Conservation (phyloP, 2,113 vertebrate genomes). For the Campylomormyrus numenius region DNA sequence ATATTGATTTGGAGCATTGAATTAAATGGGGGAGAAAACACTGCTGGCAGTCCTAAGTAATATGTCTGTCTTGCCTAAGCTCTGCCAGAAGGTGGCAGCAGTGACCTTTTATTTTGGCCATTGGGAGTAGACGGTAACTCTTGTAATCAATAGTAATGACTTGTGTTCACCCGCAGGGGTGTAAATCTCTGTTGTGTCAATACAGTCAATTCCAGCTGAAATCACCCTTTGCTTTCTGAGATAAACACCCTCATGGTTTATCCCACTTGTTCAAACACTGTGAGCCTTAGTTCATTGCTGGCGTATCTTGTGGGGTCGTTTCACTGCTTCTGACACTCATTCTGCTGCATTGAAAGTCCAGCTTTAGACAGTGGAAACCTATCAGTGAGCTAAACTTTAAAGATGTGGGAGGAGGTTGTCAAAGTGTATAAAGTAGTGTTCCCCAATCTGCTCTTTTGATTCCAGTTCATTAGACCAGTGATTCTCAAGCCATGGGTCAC, state of each 20-base stretch:
- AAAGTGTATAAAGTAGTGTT: neutral
- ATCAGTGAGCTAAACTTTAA: neutral
- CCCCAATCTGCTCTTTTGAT: neutral
- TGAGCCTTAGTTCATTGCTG: neutral
- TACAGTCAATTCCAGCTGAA: neutral
- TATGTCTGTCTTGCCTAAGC: neutral
- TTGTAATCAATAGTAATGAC: neutral
- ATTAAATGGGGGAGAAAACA: neutral
- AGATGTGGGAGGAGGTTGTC: neutral
- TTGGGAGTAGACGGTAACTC: neutral
- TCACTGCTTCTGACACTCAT: neutral
- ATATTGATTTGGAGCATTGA: neutral
- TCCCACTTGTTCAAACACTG: neutral
- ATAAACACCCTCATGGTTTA: neutral
- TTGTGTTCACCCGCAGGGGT: neutral
- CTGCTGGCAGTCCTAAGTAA: neutral
- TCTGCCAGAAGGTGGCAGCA: neutral
- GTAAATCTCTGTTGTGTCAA: neutral
- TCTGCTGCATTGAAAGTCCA: neutral
- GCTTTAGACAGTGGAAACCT: neutral
- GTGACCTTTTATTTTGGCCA: neutral
- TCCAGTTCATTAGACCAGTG: too few species aligned
- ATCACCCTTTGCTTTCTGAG: neutral
- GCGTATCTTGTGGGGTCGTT: neutral
- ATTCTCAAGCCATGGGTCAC: too few species aligned